phyloP scores from a whole-genome alignment of 2,888 invertebrate genomes.

The Heliconius cydno region DNA sequence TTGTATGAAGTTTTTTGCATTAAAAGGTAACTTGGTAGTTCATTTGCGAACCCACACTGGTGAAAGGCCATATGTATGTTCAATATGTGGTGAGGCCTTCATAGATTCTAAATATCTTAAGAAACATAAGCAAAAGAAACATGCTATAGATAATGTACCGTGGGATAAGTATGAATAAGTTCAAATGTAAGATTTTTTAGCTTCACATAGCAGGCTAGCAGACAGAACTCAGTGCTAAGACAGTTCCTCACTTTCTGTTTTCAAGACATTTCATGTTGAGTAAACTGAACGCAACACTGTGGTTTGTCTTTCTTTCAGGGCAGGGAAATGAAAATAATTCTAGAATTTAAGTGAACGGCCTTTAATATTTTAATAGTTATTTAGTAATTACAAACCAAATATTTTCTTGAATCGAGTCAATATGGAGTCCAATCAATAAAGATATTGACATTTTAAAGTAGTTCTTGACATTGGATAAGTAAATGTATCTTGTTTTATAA shows the following conservation, averaged over 20 bases:
- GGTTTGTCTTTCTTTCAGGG: neutral
- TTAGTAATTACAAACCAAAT: slow-evolving; percentile 2
- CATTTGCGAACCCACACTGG: slow-evolving; percentile 81
- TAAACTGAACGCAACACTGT: neutral
- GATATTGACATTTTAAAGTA: neutral
- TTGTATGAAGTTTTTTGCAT: slow-evolving; percentile 80
- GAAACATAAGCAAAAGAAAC: slow-evolving; percentile 78
- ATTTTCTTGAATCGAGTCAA: neutral
- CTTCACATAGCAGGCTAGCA: neutral
- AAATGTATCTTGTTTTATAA: neutral
- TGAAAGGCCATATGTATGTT: slow-evolving; percentile 77
- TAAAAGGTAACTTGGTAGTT: slow-evolving; percentile 79
- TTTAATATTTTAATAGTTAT: neutral
- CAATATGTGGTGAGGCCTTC: slow-evolving; percentile 75
- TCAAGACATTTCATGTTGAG: neutral
- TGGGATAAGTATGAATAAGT: slow-evolving; percentile 70
- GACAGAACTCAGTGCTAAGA: neutral
- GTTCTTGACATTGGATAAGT: slow-evolving; percentile 2
- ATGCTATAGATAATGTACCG: slow-evolving; percentile 71
- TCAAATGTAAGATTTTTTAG: neutral
- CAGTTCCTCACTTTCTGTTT: neutral
- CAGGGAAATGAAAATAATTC: neutral
- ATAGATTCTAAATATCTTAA: slow-evolving; percentile 82
- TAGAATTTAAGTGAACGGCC: slow-evolving; percentile 10
- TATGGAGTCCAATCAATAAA: neutral